Base-by-base conservation (phyloP, 2,113 vertebrate genomes). In the Ictidomys tridecemlineatus region DNA sequence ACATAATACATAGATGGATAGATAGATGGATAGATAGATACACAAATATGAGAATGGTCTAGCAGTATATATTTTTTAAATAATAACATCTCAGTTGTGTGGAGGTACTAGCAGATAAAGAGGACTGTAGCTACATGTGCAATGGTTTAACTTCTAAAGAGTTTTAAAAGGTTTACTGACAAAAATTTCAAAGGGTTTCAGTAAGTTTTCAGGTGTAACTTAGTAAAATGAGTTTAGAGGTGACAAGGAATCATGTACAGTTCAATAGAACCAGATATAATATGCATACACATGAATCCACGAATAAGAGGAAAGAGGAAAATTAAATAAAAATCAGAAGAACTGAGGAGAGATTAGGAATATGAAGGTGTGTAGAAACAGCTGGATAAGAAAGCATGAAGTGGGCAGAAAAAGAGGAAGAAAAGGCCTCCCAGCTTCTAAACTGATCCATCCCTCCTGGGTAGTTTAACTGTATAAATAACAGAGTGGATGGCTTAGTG, bases 391-490 rank as follows among this genome's bases (percentile, higher is more conserved):
- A 4, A 79, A 73, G 80, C 77, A 95, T 58, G 53, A 84, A 95
- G 72, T 78, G 82, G 67, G 73, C 73, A 82, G 74, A 96, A 96
- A 45, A 45, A 8, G 45, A 45, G 42, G 42, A 45, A 45, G 45
- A 45, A 45, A 45, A 45, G 7, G 7, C 45, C 45, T 45, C 45
- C 45, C 45, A 45, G 45, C 7, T 45, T 45, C 7, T 45, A 45
- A 83, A 89, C 89, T 82, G 93, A 96, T 92, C 79, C 93, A 95
- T 45, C 91, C 74, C 88, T 96, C 73, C 18, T 85, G 94, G 93
- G 83, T 83, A 45, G 7, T 84, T 98, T 93, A 93, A 97, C 93
- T 95, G 84, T 95, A 91, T 96, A 98, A 98, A 97, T 96, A 97
- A 95, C 97, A 98, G 94, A 82, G 83, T 93, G 74, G 97, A 93